These are phyloP conservation scores for Aix galericulata DNA, from an alignment of 2,113 vertebrate species.

Conservation along the genomic window DNA sequence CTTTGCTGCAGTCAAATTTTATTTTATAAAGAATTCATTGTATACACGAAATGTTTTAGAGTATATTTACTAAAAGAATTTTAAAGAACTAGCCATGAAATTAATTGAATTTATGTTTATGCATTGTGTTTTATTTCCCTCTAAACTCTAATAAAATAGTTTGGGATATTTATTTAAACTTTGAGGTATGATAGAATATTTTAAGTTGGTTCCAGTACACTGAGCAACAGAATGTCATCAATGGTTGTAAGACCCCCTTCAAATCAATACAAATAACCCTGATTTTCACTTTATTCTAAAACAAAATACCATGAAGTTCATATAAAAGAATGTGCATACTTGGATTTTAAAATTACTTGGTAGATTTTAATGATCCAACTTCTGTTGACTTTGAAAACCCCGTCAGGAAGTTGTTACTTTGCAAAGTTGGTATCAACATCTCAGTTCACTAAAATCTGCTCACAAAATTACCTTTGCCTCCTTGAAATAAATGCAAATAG, in stretches of 20 bases:
- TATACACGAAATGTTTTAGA: neutral
- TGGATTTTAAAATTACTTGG: neutral
- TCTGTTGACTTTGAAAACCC: neutral
- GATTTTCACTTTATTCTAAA: neutral
- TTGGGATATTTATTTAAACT: neutral
- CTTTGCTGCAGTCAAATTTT: neutral
- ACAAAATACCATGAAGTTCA: neutral
- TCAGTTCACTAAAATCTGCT: neutral
- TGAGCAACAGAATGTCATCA: neutral
- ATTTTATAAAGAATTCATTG: neutral
- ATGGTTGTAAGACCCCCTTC: neutral
- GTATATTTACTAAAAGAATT: neutral
- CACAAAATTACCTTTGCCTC: neutral
- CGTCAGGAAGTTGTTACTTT: neutral
- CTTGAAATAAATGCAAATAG: neutral
- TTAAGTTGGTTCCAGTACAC: neutral
- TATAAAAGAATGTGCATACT: neutral
- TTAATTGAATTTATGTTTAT: neutral
- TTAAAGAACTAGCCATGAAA: neutral
- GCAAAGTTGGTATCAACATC: neutral
- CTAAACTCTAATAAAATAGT: neutral
- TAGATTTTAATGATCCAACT: neutral
- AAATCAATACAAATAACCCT: neutral
- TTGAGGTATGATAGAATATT: neutral
- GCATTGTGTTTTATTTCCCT: neutral